Evolutionary conservation across 2,888 invertebrate species (phyloP), one percentile per base, ranked within the genome.

Genomic region (Aleiodes testaceus): DNA sequence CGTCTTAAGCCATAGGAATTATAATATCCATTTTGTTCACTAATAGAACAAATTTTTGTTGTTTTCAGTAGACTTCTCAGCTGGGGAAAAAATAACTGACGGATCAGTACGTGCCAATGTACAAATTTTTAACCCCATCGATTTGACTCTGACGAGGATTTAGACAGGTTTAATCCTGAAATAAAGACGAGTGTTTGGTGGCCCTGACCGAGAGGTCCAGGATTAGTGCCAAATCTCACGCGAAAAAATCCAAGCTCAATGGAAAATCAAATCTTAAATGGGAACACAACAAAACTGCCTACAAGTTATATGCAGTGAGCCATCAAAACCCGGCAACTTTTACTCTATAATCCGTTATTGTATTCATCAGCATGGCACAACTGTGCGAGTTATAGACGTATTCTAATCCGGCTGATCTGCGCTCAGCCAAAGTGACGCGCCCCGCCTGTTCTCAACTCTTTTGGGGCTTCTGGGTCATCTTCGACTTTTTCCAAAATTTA

Each of bases 381-480:
- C 16, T 59, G 59, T 59, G 36, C 36, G 42, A 59, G 42, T 70
- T 66, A 49, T 53, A 55, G 52, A 69, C 71, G 69, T 68, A 66
- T 66, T 69, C 69, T 85, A 85, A 85, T 84, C 85, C 82, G 84
- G 83, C 83, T 85, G 75, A 85, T 85, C 85, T 84, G 79, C 79
- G 82, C 84, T 85, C 80, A 84, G 81, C 80, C 81, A 79, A 76
- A 78, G 73, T 74, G 66, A 73, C 74, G 70, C 72, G 73, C 70
- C 67, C 73, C 75, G 74, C 63, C 63, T 63, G 20, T 20, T 22
- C n/a, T 22, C 22, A 45, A 63, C 44, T 47, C 36, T 36, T 36
- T 36, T 55, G 55, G 59, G 59, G 42, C 36, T 63, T 45, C 45
- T 63, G 63, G 63, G 20, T 63, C 63, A 63, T 44, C 45, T 63